These are phyloP conservation scores for Synergus umbraculus DNA, from an alignment of 2,888 invertebrate species.

Conservation along the genomic window DNA sequence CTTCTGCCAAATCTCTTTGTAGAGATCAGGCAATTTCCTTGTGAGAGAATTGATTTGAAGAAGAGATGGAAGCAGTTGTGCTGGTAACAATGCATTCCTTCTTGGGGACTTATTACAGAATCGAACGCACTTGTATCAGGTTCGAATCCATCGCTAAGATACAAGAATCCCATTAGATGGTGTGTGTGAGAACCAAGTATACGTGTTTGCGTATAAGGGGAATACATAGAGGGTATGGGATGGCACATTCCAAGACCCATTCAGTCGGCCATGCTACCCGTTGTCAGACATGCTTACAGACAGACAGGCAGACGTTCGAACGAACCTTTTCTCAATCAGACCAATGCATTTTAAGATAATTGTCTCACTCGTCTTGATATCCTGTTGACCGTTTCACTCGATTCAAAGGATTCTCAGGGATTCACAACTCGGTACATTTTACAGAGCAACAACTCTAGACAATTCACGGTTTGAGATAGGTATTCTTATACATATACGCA, in stretches of 20 bases:
- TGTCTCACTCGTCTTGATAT: constrained; percentile 54
- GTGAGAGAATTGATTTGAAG: constrained; percentile 41
- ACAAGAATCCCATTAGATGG: constrained; percentile 57
- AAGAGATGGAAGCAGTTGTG: constrained; percentile 39
- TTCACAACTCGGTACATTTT: constrained; percentile 33
- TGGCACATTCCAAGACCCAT: constrained; percentile 70
- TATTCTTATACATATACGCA: not conserved
- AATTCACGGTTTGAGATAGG: not conserved
- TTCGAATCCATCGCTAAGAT: constrained; percentile 58
- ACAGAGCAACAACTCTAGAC: not conserved
- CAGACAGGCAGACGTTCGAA: constrained; percentile 67
- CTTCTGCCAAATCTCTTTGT: constrained; percentile 13
- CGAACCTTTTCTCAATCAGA: constrained; percentile 64
- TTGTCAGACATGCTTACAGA: constrained; percentile 72
- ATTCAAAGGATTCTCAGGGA: constrained; percentile 19
- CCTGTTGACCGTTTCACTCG: constrained; percentile 42
- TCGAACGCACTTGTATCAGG: constrained; percentile 47
- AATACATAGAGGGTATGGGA: constrained; percentile 58
- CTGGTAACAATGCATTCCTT: constrained; percentile 32
- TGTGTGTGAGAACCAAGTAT: constrained; percentile 56
- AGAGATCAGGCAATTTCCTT: constrained; percentile 33
- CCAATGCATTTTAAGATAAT: constrained; percentile 68
- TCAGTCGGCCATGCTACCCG: constrained; percentile 70
- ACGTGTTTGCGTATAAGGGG: constrained; percentile 65
- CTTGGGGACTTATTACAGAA: constrained; percentile 41